Base-by-base conservation (phyloP, 35 echinoderm and acorn worm genomes). In the Chiridota heheva region DNA sequence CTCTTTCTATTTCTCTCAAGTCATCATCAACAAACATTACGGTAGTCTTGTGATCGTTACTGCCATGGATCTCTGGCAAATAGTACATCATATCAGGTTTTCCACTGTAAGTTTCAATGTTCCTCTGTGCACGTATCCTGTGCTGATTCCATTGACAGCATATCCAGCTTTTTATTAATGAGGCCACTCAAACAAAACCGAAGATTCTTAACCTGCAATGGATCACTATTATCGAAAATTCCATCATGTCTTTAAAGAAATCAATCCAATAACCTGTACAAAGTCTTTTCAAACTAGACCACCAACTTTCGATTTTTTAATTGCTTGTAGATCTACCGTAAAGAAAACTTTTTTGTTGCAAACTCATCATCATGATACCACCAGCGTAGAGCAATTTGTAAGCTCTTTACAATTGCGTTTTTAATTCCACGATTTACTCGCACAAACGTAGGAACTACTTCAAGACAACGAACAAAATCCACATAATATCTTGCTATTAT, bases 341-440 rank as follows among this genome's bases (percentile, higher is more conserved):
- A 13, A 28, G 44, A 31, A 35, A 53, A 35, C 48, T 48, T 17
- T 29, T 76, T 57, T 76, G 7, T 51, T 13, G 27, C 72, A 4
- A 53, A 76, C 15, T 8, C 42, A 41, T 76, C 44, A 3, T 47
- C 33, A 29, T 76, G 48, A 31, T 17, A 34, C 46, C 48, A 57
- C 43, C 72, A n/a, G 34, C n/a, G n/a, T 53, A 76, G 44, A 30
- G 72, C 72, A 48, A 53, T 29, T 5, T 70, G 67, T 17, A 70
- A 17, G 37, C 3, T 7, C 3, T 5, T 36, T n/a, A 70, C 67
- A 12, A 16, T 10, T 42, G n/a, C 77, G 76, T 89, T 74, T 65
- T 76, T 67, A 26, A 78, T 89, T 13, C 86, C 76, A 42, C 64
- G 44, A 64, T 72, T 78, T 44, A 48, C 76, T 20, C 86, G 43